These are phyloP conservation scores for Dasypolia templi DNA, from an alignment of 2,888 invertebrate species.

Conservation along the genomic window DNA sequence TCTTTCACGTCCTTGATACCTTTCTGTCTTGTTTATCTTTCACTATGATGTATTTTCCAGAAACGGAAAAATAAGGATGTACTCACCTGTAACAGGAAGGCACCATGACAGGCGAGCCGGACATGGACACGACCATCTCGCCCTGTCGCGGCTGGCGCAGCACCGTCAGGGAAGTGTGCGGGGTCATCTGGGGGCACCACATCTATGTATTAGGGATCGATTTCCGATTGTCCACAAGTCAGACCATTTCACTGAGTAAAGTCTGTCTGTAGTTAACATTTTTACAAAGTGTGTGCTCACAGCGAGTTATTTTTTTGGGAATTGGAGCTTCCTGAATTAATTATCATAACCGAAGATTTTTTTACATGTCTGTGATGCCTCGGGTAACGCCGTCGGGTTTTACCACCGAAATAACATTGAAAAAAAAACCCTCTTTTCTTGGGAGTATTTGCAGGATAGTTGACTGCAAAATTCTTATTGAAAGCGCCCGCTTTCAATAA, in stretches of 20 bases:
- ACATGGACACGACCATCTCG: slow-evolving; percentile 92
- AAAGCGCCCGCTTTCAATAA: too few relatives aligned
- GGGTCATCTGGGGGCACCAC: slow-evolving; percentile 85
- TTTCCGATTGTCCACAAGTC: background rate
- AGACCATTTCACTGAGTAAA: background rate
- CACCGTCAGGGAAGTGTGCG: slow-evolving; percentile 91
- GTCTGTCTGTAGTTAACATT: background rate
- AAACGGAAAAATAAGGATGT: too few relatives aligned
- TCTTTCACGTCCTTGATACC: too few relatives aligned
- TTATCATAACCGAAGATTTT: too few relatives aligned
- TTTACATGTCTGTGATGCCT: too few relatives aligned
- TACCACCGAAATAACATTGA: too few relatives aligned
- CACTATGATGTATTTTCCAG: too few relatives aligned
- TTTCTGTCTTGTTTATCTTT: too few relatives aligned
- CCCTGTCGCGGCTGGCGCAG: slow-evolving; percentile 91
- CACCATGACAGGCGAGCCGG: slow-evolving; percentile 92
- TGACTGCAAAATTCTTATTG: slow-evolving; percentile 76
- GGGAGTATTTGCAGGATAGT: slow-evolving; percentile 86
- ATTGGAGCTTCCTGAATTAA: slow-evolving; percentile 46
- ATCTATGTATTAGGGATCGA: background rate
- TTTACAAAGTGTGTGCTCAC: too few relatives aligned
- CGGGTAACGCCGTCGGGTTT: too few relatives aligned
- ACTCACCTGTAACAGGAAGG: slow-evolving; percentile 82
- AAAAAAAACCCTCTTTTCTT: slow-evolving; percentile 71
- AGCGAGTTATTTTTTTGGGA: background rate